Evolutionary conservation across 53 echinoderm and acorn worm species (phyloP).

Genomic region (Zoroaster sp.): DNA sequence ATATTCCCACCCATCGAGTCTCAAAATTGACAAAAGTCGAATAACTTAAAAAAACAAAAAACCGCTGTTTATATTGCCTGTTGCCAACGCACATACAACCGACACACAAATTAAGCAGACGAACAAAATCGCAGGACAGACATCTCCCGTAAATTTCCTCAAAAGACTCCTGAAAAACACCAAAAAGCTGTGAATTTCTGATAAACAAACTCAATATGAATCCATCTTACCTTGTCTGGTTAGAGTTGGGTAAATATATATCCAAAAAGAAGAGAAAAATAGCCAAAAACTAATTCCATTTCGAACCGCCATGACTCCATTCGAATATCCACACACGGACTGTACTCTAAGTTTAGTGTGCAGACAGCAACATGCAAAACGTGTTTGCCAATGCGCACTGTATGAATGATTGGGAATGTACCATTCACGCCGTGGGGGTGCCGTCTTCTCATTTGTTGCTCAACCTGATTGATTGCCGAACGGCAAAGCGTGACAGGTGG

Average conservation of each 20-base stretch:
- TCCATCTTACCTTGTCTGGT: conserved; percentile 37
- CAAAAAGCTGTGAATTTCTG: background rate
- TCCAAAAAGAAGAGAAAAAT: conserved; percentile 32
- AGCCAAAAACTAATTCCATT: conserved; percentile 51
- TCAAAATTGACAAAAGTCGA: conserved; percentile 9
- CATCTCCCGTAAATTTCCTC: background rate
- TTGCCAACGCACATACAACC: conserved; percentile 24
- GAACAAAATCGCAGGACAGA: background rate
- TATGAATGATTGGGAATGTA: conserved; percentile 23
- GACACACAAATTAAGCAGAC: background rate
- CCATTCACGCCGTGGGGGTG: conserved; percentile 27
- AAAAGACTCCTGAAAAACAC: background rate
- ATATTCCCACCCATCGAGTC: conserved; percentile 36
- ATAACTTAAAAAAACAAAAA: background rate
- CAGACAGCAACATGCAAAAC: conserved; percentile 19
- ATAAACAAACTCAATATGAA: conserved; percentile 21
- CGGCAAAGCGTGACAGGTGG: conserved; percentile 45
- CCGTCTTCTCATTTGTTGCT: background rate
- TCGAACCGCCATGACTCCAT: conserved; percentile 30
- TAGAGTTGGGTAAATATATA: conserved; percentile 35
- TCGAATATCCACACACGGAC: background rate
- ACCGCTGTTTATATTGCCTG: background rate
- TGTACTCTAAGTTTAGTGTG: conserved; percentile 38
- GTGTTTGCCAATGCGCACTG: background rate
- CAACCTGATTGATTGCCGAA: conserved; percentile 27